Conservation (phyloP, 1,140 invertebrate species). For the Calliopsis andreniformis region DNA sequence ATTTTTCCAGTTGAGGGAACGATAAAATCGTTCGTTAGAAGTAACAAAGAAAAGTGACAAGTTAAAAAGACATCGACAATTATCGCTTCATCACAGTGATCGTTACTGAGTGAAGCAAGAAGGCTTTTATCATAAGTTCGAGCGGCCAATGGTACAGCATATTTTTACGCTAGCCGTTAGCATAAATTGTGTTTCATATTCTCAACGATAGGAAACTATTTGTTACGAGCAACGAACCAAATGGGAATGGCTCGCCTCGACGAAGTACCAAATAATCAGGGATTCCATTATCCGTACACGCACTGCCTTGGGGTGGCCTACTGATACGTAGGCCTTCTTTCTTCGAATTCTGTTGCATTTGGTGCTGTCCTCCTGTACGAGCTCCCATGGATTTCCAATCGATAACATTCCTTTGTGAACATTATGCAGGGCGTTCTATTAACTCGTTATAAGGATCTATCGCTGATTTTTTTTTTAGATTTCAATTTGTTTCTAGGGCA, state of each 20-base stretch:
- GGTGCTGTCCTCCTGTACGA: conserved; percentile 35
- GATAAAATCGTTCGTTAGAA: conserved; percentile 43
- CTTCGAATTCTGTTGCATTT: conserved; percentile 48
- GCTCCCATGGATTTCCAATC: conserved; percentile 33
- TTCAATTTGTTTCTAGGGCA: neutral
- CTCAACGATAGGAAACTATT: conserved; percentile 24
- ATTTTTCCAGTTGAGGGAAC: conserved; percentile 9
- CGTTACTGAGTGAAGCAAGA: neutral
- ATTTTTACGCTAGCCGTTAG: neutral
- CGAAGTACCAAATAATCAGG: conserved; percentile 49
- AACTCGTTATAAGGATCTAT: neutral
- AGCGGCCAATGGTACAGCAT: neutral
- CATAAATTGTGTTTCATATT: neutral
- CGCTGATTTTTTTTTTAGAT: neutral
- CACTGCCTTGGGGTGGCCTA: conserved; percentile 72
- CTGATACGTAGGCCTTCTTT: conserved; percentile 60
- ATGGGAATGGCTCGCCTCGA: conserved; percentile 40
- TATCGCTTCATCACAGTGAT: neutral
- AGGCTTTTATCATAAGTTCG: neutral
- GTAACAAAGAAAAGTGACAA: conserved; percentile 65
- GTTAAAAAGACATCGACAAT: conserved; percentile 26
- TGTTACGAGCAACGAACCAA: conserved; percentile 56
- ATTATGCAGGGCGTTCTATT: no score
- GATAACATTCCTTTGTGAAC: conserved; percentile 7
- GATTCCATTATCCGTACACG: conserved; percentile 51